Evolutionary conservation across 2,888 invertebrate species (phyloP), one percentile per base, ranked within the genome.

Genomic region (Thymelicus sylvestris): DNA sequence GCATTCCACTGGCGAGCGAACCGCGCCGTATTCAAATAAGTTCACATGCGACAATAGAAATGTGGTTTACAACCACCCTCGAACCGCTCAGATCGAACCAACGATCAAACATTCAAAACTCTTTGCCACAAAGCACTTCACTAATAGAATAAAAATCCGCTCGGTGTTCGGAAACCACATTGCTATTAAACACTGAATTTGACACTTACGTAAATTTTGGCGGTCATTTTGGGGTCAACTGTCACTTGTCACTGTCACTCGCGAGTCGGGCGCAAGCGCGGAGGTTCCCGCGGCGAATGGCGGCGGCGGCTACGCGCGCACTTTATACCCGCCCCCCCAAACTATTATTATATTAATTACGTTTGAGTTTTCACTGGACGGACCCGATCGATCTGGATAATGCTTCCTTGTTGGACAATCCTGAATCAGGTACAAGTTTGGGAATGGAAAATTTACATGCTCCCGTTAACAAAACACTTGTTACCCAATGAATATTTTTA

Each of bases 191-290:
- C 87, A 86, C 86, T 84, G 47, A 76, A 78, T 84, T 87, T 90
- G 89, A 89, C 93, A 93, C 93, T 93, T 93, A 93, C 93, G 90
- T 92, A 92, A 87, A 92, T 83, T 91, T 91, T 92, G 85, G 91
- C 88, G 87, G 92, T 89, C 93, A 93, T 93, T 81, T 87, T 91
- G 84, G 75, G 81, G 82, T 80, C 77, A 81, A 81, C 84, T 84
- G 85, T 86, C 83, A 89, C 88, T 83, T 89, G 85, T 87, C 86
- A 89, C 86, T 83, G 80, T 89, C 90, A 90, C 90, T 88, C 91
- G 90, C 91, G 92, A 83, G 79, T 81, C 86, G 83, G 81, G 85
- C 88, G 83, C 88, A 84, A 87, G 91, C 92, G 92, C 90, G 85
- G 82, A 79, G 79, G 78, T 81, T 83, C 86, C 91, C 93, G 90